Base-by-base conservation (phyloP, 2,888 invertebrate species). In the Erpobdella octoculata region DNA sequence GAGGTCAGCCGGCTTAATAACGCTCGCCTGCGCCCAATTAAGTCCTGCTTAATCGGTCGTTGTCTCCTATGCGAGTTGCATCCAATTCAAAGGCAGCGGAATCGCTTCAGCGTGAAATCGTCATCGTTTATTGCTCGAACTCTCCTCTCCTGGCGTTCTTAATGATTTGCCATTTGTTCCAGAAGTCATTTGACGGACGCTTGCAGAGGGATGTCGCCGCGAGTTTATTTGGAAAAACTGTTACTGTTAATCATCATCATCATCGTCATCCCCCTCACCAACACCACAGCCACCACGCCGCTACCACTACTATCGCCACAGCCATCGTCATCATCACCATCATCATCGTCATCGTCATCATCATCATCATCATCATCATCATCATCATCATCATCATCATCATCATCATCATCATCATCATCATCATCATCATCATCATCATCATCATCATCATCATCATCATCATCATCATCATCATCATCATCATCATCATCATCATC, bases 1-100 rank as follows among this genome's bases (percentile, higher is more conserved):
- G n/a, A 28, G 28, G 53, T 53, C 53, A 53, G 8, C 3, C 53
- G 53, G n/a, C 53, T 53, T 53, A 53, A 53, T 53, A 53, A 53
- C 62, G 62, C 62, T 35, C 33, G 62, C 35, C 35, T 62, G 62
- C 62, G 33, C 35, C 62, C 62, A 62, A 62, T 62, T 62, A 62
- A 62, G 31, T 62, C 35, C 31, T 53, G 53, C 28, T 53, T 53
- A 53, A 25, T 53, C 53, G 53, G 21, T 53, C 53, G 53, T 53
- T 53, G 53, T 53, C 53, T 53, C 53, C 28, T 53, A 28, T 28
- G 53, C 53, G 28, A 53, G 53, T 53, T 28, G 53, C 53, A 25
- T 53, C 53, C 28, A 53, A 53, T 53, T 53, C 53, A 53, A 53
- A 53, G 53, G 28, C 53, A 21, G 21, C 53, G 53, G 28, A 53